Evolutionary conservation across 2,888 invertebrate genomes (phyloP).

Genomic region (Perizoma affinitatum): DNA sequence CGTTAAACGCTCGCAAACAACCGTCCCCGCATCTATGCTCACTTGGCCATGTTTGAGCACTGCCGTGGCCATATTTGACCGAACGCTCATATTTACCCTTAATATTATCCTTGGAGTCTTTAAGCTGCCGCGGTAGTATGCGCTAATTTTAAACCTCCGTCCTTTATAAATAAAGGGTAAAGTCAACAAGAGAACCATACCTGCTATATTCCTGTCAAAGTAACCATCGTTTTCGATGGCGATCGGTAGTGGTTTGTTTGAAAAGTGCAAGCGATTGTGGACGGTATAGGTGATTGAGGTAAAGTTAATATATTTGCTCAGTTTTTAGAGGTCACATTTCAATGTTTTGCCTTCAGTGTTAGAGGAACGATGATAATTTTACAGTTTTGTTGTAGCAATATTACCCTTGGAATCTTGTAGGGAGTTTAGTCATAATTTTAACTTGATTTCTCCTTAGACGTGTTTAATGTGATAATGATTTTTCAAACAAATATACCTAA

Average conservation of each 20-base stretch:
- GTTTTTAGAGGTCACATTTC: constrained; percentile 63
- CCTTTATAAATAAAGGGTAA: constrained; percentile 67
- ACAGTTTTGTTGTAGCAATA: constrained; percentile 33
- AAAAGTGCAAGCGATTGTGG: constrained; percentile 42
- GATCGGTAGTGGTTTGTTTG: neutral
- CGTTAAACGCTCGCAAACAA: constrained; percentile 47
- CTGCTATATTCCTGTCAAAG: constrained; percentile 23
- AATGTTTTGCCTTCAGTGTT: constrained; percentile 58
- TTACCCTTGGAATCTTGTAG: constrained; percentile 26
- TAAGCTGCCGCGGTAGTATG: constrained; percentile 74
- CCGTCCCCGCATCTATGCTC: constrained; percentile 11
- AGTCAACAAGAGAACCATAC: constrained; percentile 56
- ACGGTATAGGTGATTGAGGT: constrained; percentile 45
- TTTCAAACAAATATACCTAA: too few species aligned
- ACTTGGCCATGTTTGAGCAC: constrained; percentile 4
- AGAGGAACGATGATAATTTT: constrained; percentile 55
- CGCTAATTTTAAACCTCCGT: constrained; percentile 71
- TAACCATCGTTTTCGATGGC: neutral
- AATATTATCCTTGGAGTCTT: constrained; percentile 60
- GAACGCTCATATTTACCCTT: constrained; percentile 46
- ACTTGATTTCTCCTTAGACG: too few species aligned
- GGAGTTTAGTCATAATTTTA: too few species aligned
- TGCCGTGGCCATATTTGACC: constrained; percentile 29
- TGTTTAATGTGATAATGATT: too few species aligned
- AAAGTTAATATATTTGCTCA: constrained; percentile 61